Evolutionary conservation across 2,797 vertebrate species (phyloP).

Genomic region (Lacerta agilis): DNA sequence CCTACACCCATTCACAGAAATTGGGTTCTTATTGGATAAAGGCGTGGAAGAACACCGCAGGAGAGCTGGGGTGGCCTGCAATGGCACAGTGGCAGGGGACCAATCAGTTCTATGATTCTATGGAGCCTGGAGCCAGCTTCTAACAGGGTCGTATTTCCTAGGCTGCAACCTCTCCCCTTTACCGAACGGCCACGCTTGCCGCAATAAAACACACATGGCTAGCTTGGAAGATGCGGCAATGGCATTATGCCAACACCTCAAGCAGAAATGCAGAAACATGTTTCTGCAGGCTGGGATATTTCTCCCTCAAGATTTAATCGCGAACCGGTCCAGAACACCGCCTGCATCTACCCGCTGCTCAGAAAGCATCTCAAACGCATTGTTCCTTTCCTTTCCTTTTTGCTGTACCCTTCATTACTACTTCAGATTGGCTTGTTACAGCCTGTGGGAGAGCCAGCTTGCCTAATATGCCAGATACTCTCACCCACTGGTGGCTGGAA

Average conservation of each 20-base stretch:
- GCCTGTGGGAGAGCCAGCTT: neutral
- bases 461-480: constrained; percentile 57
- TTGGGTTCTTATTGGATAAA: neutral
- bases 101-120: too few species aligned
- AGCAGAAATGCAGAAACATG: neutral
- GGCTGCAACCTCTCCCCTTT: neutral
- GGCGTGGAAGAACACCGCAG: neutral
- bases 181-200: neutral
- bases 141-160: too few species aligned
- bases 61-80: neutral
- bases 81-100: neutral
- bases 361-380: neutral
- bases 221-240: neutral
- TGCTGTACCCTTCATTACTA: constrained; percentile 51
- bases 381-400: neutral
- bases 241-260: neutral
- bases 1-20: neutral
- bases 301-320: neutral
- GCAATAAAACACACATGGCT: neutral
- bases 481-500: constrained; percentile 52
- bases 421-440: constrained; percentile 35
- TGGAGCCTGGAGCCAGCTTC: too few species aligned
- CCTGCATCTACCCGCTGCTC: neutral
- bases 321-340: neutral
- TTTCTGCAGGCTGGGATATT: neutral